Evolutionary conservation across 2,797 vertebrate species (phyloP), one percentile per base, ranked within the genome.

Genomic region (Paratrypauchen microcephalus): DNA sequence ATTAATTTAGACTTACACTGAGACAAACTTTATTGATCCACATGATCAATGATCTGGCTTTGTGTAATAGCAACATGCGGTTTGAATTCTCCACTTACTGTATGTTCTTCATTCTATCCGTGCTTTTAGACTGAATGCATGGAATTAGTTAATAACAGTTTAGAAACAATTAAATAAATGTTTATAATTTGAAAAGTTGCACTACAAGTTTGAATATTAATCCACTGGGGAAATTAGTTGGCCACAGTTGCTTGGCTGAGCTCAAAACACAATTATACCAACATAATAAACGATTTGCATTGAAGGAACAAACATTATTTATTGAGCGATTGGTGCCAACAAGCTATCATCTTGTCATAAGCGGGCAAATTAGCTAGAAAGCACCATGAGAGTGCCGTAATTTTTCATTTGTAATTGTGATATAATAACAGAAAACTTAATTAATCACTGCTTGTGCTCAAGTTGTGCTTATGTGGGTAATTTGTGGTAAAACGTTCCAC

Each of bases 281-380:
- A 63, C 21, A 63, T 41, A 45, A 41, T 45, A 63, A 45, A 41
- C 2, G 24, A 23, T 63, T 24, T 30, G 23, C 6, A 26, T 48
- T 48, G 26, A 50, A 16, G 19, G 23, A 39, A 65, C 63, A 28
- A n/a, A 50, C 16, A 65, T 19, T 50, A 50, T 28, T 19, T 28
- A 65, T 48, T 65, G 45, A 48, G 23, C 23, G 45, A 24, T 63
- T 24, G 39, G n/a, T 63, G 45, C 23, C 62, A 65, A 65, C 45
- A 50, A 26, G 45, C 62, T 65, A 48, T 28, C 63, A 48, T 65
- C 63, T 30, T 50, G 63, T 28, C 45, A 48, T 50, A n/a, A 50
- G 45, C 45, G 30, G 24, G 63, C 24, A 48, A 65, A 65, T 50
- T 50, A 65, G 23, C 63, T 30, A 0, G 16, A 26, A 50, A 48